phyloP scores from a whole-genome alignment of 1,140 invertebrate genomes.

The Trachymyrmex cornetzi region DNA sequence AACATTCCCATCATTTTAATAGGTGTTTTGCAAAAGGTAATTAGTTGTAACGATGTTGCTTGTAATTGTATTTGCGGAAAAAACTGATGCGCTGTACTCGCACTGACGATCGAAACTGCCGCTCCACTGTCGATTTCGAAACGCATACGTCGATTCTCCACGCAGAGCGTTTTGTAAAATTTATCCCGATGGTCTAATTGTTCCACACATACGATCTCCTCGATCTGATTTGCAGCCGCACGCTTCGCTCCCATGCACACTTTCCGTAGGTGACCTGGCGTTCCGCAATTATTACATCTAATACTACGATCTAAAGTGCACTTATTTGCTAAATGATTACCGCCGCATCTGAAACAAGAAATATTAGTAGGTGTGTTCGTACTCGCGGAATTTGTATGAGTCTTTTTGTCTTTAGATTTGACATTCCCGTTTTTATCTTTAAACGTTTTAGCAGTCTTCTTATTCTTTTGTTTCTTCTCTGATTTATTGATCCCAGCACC shows the following conservation, averaged over 20 bases:
- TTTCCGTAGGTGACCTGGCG: not conserved
- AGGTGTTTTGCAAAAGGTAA: not conserved
- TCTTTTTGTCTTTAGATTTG: too few relatives aligned
- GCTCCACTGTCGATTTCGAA: constrained; percentile 18
- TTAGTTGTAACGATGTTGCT: not conserved
- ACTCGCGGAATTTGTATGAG: too few relatives aligned
- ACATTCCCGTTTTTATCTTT: too few relatives aligned
- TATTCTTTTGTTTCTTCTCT: not conserved
- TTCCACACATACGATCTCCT: not conserved
- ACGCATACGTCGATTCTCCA: too few relatives aligned
- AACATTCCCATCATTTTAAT: not conserved
- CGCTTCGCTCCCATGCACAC: not conserved
- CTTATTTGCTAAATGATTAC: not conserved
- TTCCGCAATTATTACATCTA: not conserved
- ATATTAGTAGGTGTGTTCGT: too few relatives aligned
- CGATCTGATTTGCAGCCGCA: not conserved
- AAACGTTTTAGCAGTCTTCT: not conserved
- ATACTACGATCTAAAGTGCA: not conserved
- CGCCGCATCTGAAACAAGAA: not conserved
- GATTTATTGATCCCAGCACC: not conserved
- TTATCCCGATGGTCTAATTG: not conserved
- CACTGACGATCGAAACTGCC: not conserved
- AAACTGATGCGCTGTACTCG: not conserved
- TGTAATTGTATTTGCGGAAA: not conserved
- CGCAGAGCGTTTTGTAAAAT: not conserved